Evolutionary conservation across 2,113 vertebrate species (phyloP).

Genomic region (Podiceps cristatus): DNA sequence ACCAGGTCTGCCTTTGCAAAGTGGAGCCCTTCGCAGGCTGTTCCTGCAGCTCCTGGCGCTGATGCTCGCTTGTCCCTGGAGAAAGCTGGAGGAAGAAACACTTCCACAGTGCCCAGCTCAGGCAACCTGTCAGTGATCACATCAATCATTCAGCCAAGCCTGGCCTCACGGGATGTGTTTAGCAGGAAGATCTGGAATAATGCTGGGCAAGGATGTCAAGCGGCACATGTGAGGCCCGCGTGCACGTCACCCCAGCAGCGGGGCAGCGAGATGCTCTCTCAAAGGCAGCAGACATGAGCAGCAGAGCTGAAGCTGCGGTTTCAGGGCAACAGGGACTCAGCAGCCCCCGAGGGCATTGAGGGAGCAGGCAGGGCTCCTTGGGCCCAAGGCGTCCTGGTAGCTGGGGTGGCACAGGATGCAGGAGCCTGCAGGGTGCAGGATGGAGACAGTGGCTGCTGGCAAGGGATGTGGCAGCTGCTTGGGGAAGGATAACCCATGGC

Average conservation of each 20-base stretch:
- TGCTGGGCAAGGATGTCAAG: background rate
- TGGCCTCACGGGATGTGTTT: background rate
- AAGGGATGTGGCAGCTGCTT: background rate
- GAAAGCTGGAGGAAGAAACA: background rate
- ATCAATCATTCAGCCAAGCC: background rate
- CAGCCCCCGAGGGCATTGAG: rapidly evolving
- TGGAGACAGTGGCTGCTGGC: background rate
- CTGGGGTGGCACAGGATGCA: rapidly evolving
- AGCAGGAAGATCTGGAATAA: background rate
- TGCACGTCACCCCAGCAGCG: rapidly evolving
- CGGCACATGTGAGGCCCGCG: background rate
- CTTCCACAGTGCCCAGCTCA: background rate
- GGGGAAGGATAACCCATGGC: background rate
- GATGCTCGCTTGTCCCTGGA: background rate
- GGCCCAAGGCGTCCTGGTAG: background rate
- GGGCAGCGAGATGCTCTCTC: background rate
- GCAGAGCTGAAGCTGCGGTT: background rate
- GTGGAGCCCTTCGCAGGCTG: background rate
- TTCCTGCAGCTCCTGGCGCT: background rate
- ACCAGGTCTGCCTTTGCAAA: background rate
- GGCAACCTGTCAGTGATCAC: background rate
- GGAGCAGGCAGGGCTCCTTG: background rate
- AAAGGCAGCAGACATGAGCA: background rate
- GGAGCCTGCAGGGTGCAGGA: background rate
- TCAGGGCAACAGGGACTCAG: background rate